Evolutionary conservation across 2,113 vertebrate species (phyloP), one percentile per base, ranked within the genome.

Genomic region (Psittacus erithacus): DNA sequence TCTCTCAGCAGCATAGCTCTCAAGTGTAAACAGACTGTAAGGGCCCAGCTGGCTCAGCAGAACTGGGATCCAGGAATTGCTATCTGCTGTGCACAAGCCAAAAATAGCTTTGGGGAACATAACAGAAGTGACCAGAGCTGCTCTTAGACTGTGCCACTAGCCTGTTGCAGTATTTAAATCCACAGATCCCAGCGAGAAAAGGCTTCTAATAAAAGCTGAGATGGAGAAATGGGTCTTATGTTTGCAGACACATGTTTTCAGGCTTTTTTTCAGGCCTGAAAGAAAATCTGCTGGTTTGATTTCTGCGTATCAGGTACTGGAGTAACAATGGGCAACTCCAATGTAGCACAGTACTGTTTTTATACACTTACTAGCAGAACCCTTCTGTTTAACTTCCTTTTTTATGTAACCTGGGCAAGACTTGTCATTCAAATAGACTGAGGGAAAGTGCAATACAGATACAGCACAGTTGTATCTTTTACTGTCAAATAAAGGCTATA

Each of bases 21-120:
- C 75, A 90, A 0, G 20, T 84, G 86, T 95, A 96, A 97, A 96
- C 86, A 96, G 52, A 39, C 64, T 80, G 67, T 86, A 74, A 88
- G 68, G 83, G 69, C 82, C 33, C 91, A 95, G 94, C 88, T 95
- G 92, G 88, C 92, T 95, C 95, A 95, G 95, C 91, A 94, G 75
- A 93, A 94, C 59, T 39, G 28, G 64, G 82, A 93, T 96, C 68
- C 76, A 93, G 86, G 82, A 90, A 90, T 39, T 92, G 86, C 76
- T 88, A 80, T 93, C 86, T 86, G 27, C 76, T 67, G 46, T 59
- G 60, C 59, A 88, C 80, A 90, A 94, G 88, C 79, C 80, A 93
- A 83, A 88, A 97, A 85, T 39, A 80, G 87, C 70, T 92, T 86
- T n/a, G 68, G 50, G 68, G 64, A 90, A 29, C n/a, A 13, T 41